Evolutionary conservation across 2,113 vertebrate genomes (phyloP).

Genomic region (cattle (Bos taurus)): ARS-UCD2.0 NC_037328.1:150240501-150241000

Average conservation of each 20-base stretch:
- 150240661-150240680: background rate
- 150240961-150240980: background rate
- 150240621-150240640: background rate
- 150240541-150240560: background rate
- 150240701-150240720: background rate
- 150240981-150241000: background rate
- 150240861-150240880: background rate
- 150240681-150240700: background rate
- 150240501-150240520: background rate
- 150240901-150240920: background rate
- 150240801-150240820: background rate
- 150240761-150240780: background rate
- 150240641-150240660: background rate
- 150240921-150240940: background rate
- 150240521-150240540: background rate
- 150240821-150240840: background rate
- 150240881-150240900: background rate
- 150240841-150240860: background rate
- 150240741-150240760: background rate
- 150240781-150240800: background rate
- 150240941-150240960: background rate
- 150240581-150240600: background rate
- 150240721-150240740: background rate
- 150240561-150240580: background rate
- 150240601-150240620: background rate